A percentile compares a stretch with the other conserved stretches of the same genome.
Conservation (phyloP, 2,113 vertebrate genomes). For the Spheniscus mendiculus region DNA sequence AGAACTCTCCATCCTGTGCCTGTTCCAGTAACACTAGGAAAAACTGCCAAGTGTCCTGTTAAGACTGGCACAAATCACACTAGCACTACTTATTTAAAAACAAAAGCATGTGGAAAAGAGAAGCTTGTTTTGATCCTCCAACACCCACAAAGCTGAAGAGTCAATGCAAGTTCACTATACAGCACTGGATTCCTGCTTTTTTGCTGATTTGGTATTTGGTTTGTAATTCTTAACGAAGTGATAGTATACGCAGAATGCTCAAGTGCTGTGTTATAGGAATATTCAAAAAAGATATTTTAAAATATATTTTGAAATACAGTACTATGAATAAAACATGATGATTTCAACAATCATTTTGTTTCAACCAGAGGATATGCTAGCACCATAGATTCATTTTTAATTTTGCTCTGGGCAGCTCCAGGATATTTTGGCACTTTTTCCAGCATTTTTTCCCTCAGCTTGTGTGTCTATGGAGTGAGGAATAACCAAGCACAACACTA, state of each 20-base stretch:
- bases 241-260: neutral
- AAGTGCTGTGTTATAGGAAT: neutral
- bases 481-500: neutral
- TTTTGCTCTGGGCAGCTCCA: neutral
- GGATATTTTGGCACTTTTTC: neutral
- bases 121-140: rapidly evolving
- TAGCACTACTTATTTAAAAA: neutral
- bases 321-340: neutral
- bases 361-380: neutral
- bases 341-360: neutral
- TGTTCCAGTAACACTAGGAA: neutral
- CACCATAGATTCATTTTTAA: neutral
- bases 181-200: neutral
- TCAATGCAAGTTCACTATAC: rapidly evolving
- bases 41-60: neutral
- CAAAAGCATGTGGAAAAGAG: rapidly evolving
- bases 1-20: neutral
- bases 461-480: neutral
- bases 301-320: neutral
- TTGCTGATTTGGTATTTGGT: neutral
- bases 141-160: neutral
- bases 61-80: rapidly evolving
- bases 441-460: neutral
- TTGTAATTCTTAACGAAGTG: neutral
- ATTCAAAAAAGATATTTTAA: neutral